Conservation (phyloP, 2,113 vertebrate species). For the Centropus unirufus region DNA sequence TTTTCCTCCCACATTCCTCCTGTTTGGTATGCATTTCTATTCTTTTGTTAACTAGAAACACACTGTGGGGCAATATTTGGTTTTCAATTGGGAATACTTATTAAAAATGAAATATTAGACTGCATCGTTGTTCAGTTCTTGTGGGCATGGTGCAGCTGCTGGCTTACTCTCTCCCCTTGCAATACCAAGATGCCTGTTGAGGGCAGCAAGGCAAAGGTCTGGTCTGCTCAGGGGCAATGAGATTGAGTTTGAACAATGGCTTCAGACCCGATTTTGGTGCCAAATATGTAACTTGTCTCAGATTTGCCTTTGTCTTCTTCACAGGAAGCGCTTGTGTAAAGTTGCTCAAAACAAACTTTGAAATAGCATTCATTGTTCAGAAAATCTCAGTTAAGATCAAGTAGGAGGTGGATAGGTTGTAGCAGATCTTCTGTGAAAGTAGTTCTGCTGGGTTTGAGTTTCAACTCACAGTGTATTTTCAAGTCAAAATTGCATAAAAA, state of each 20-base stretch:
- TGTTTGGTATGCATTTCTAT: not conserved
- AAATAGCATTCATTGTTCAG: not conserved
- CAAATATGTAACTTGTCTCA: not conserved
- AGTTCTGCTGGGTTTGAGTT: not conserved
- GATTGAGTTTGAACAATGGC: not conserved
- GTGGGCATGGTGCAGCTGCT: not conserved
- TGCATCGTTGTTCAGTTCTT: not conserved
- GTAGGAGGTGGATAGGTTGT: not conserved
- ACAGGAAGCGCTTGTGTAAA: not conserved
- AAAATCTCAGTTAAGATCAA: not conserved
- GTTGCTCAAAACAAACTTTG: not conserved
- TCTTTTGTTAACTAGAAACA: not conserved
- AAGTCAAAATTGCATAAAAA: not conserved
- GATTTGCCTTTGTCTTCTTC: not conserved
- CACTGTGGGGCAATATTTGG: not conserved
- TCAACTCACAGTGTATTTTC: not conserved
- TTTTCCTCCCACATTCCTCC: not conserved
- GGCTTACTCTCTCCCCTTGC: not conserved
- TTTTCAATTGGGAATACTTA: not conserved
- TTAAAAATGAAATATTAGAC: not conserved
- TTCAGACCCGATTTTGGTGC: not conserved
- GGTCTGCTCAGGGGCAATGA: not conserved
- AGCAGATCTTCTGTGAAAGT: not conserved
- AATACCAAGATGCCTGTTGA: accelerated
- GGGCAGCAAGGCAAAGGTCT: not conserved